Evolutionary conservation across 2,113 vertebrate genomes (phyloP).

Genomic region (Hydropotes inermis): DNA sequence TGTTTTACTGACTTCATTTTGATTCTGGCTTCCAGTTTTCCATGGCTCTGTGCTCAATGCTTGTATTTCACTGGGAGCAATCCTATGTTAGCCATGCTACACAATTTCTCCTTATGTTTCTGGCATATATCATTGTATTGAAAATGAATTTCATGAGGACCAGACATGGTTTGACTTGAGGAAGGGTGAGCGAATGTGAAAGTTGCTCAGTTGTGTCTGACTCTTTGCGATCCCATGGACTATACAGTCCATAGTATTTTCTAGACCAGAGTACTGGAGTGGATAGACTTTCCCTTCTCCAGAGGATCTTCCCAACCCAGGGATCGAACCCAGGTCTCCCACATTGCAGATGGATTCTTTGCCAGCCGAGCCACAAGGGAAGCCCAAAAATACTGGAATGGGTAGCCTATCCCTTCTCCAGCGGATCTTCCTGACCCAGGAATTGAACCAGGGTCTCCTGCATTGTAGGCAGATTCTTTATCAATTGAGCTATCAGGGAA

Average conservation of each 20-base stretch:
- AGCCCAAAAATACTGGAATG: background rate
- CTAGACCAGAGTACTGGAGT: background rate
- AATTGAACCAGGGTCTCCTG: background rate
- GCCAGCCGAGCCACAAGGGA: background rate
- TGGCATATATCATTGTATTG: background rate
- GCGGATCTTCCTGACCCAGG: background rate
- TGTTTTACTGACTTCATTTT: background rate
- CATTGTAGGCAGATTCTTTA: background rate
- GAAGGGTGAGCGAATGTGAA: background rate
- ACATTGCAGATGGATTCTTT: background rate
- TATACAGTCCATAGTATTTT: background rate
- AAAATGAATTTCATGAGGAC: background rate
- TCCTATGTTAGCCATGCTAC: background rate
- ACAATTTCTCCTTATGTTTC: background rate
- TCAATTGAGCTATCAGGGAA: background rate
- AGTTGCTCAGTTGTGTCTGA: background rate
- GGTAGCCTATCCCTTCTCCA: background rate
- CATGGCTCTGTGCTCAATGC: background rate
- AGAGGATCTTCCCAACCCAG: background rate
- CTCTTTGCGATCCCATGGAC: background rate
- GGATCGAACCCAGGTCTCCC: background rate
- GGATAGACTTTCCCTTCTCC: background rate
- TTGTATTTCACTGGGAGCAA: background rate
- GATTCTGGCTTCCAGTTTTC: background rate
- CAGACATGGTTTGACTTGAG: background rate